These are phyloP conservation scores for Altica lythri DNA, from an alignment of 2,888 invertebrate species.

Conservation along the genomic window DNA sequence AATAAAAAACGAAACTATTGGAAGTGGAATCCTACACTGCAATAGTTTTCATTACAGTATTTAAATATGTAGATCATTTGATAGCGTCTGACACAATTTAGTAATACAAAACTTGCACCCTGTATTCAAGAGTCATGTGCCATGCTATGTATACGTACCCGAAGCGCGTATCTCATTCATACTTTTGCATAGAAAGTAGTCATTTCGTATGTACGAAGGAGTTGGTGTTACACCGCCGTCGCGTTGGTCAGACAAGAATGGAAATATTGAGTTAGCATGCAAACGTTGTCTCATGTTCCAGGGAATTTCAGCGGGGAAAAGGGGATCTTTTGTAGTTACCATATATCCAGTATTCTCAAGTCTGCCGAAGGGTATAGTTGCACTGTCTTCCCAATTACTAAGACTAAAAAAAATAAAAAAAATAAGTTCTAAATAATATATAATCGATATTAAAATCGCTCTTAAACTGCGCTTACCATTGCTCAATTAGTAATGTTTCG, in stretches of 20 bases:
- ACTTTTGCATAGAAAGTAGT: slow-evolving; percentile 66
- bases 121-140: slow-evolving; percentile 41
- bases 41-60: too few species aligned
- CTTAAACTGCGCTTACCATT: too few species aligned
- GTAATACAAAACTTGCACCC: slow-evolving; percentile 16
- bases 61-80: slow-evolving; percentile 18
- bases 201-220: slow-evolving; percentile 59
- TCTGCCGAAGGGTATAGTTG: slow-evolving; percentile 57
- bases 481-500: too few species aligned
- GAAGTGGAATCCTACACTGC: too few species aligned
- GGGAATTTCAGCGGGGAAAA: slow-evolving; percentile 57
- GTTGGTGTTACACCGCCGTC: slow-evolving; percentile 44
- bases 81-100: too few species aligned
- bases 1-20: too few species aligned
- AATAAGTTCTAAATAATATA: neutral
- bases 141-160: slow-evolving; percentile 56
- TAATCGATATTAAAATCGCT: too few species aligned
- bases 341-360: slow-evolving; percentile 60
- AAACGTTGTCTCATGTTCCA: slow-evolving; percentile 59
- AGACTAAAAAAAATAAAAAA: slow-evolving; percentile 11
- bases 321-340: slow-evolving; percentile 58
- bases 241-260: slow-evolving; percentile 50
- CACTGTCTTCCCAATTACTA: slow-evolving; percentile 22
- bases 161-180: slow-evolving; percentile 63
- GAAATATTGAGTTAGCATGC: slow-evolving; percentile 57